Evolutionary conservation across 2,797 vertebrate species (phyloP).

Genomic region (Rhabdomys pumilio): DNA sequence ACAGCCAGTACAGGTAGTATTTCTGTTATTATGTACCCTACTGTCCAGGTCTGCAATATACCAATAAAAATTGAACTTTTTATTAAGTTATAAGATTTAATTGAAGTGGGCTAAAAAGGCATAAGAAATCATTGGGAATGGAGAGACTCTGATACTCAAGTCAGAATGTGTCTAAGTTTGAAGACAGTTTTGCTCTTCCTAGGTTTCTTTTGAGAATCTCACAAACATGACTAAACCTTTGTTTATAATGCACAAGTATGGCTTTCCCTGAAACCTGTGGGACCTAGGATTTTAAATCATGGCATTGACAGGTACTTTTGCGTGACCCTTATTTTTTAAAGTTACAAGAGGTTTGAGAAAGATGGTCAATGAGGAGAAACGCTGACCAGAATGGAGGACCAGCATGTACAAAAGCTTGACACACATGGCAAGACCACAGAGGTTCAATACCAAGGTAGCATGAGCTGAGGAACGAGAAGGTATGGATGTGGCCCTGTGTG

Average conservation of each 20-base stretch:
- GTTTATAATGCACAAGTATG: background rate
- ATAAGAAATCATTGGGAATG: background rate
- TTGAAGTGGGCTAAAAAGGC: too few relatives aligned
- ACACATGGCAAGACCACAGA: background rate
- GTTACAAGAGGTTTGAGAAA: background rate
- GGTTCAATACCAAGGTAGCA: too few relatives aligned
- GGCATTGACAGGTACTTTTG: background rate
- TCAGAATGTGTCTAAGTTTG: background rate
- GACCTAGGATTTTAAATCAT: too few relatives aligned
- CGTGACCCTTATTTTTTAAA: background rate
- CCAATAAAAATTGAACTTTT: background rate
- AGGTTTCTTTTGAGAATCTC: background rate
- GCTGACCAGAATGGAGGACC: background rate
- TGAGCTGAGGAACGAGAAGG: background rate
- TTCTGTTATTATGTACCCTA: background rate
- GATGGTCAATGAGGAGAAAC: background rate
- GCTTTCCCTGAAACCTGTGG: background rate
- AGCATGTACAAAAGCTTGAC: background rate
- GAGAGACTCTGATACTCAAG: background rate
- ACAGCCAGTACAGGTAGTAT: background rate
- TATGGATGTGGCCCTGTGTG: background rate
- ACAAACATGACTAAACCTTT: background rate
- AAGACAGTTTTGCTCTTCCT: background rate
- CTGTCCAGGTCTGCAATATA: background rate
- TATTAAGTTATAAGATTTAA: background rate